Conservation (phyloP, 2,113 vertebrate species). For the Channa maculata region DNA sequence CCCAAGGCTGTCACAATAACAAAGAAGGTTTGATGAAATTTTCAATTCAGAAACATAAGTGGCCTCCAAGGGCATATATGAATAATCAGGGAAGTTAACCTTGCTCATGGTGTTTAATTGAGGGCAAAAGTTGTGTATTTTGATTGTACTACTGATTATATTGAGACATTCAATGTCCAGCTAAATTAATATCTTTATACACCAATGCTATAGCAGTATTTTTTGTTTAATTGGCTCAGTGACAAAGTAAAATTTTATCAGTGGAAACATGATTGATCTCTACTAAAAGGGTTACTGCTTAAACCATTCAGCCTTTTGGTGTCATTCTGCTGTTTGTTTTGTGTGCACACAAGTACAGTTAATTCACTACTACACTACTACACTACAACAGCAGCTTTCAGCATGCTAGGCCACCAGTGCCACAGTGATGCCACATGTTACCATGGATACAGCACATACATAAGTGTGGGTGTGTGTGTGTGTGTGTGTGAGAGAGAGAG, state of each 20-base stretch:
- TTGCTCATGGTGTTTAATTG: conserved; percentile 44
- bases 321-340: conserved; percentile 34
- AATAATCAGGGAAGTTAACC: conserved; percentile 50
- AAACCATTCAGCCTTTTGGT: conserved; percentile 48
- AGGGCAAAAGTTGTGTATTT: conserved; percentile 32
- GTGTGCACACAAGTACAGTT: conserved; percentile 57
- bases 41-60: conserved; percentile 44
- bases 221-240: conserved; percentile 29
- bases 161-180: conserved; percentile 19
- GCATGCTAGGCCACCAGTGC: conserved; percentile 66
- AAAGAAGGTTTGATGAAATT: conserved; percentile 43
- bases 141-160: conserved; percentile 20
- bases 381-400: conserved; percentile 62
- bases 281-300: conserved; percentile 38
- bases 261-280: conserved; percentile 23
- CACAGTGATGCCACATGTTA: conserved; percentile 77
- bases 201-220: conserved; percentile 2
- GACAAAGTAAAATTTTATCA: conserved; percentile 34
- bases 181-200: conserved; percentile 23
- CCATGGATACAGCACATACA: conserved; percentile 83
- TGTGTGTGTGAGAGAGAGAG: conserved; percentile 24
- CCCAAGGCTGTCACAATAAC: conserved; percentile 38
- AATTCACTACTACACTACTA: conserved; percentile 45
- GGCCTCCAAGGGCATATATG: conserved; percentile 39
- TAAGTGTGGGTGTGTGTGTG: conserved; percentile 62